Evolutionary conservation across 2,797 vertebrate genomes (phyloP).

Genomic region (Acanthurus tractus): DNA sequence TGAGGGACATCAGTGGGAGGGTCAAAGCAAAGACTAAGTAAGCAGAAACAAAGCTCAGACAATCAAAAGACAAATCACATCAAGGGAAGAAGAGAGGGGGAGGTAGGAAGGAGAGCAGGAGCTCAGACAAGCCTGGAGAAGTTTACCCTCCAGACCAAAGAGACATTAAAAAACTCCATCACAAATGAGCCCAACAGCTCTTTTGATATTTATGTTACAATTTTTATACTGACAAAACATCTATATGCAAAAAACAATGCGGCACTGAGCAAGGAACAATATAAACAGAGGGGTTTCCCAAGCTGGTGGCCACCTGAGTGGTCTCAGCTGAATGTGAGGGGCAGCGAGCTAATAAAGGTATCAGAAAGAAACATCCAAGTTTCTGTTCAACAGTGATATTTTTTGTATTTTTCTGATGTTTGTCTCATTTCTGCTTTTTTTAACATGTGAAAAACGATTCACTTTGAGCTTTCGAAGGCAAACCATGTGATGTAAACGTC

Average conservation of each 20-base stretch:
- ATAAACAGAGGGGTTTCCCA: not conserved
- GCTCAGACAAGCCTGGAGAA: slow-evolving; percentile 13
- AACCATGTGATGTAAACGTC: not conserved
- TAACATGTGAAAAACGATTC: too few relatives aligned
- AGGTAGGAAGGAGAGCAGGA: not conserved
- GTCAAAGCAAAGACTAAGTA: slow-evolving; percentile 22
- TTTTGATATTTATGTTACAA: not conserved
- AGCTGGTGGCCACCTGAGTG: not conserved
- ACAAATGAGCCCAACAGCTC: not conserved
- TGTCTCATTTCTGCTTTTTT: not conserved
- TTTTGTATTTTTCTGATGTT: not conserved
- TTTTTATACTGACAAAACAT: not conserved
- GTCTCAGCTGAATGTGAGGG: not conserved
- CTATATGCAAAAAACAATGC: too few relatives aligned
- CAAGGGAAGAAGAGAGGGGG: not conserved
- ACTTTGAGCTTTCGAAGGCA: not conserved
- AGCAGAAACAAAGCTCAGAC: not conserved
- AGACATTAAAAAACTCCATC: slow-evolving; percentile 3
- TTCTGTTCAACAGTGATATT: not conserved
- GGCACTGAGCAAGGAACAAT: not conserved
- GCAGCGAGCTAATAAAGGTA: not conserved
- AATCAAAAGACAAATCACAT: slow-evolving; percentile 30
- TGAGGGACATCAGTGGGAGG: slow-evolving; percentile 18
- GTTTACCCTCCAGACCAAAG: slow-evolving; percentile 12
- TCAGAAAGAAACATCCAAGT: not conserved